Evolutionary conservation across 1,140 invertebrate species (phyloP).

Genomic region (Venturia canescens): DNA sequence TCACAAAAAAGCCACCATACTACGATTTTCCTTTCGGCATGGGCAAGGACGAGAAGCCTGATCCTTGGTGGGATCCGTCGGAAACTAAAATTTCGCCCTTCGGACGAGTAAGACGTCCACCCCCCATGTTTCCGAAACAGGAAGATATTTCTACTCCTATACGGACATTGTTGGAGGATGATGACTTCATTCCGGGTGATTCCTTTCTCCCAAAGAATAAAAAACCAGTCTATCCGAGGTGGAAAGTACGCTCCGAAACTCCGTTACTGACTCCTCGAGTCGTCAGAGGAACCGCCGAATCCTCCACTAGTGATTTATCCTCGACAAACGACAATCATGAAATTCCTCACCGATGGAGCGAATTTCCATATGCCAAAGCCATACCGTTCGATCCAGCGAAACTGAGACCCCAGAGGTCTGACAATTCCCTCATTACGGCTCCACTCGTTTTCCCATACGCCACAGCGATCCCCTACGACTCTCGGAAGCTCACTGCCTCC

Average conservation of each 20-base stretch:
- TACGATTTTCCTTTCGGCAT: too few relatives aligned
- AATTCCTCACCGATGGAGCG: slow-evolving; percentile 38
- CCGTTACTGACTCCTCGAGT: not conserved
- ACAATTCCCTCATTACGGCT: not conserved
- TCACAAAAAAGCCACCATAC: too few relatives aligned
- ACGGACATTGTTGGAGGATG: too few relatives aligned
- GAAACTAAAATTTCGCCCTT: too few relatives aligned
- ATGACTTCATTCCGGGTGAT: too few relatives aligned
- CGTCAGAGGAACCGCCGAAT: not conserved
- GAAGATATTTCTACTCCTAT: too few relatives aligned
- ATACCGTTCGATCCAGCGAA: slow-evolving; percentile 36
- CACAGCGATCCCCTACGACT: slow-evolving; percentile 47
- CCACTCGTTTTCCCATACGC: slow-evolving; percentile 38
- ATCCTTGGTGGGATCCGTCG: too few relatives aligned
- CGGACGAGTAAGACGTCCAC: too few relatives aligned
- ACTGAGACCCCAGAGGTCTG: slow-evolving; percentile 2
- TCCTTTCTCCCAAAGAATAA: too few relatives aligned
- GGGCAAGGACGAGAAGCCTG: too few relatives aligned
- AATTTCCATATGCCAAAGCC: slow-evolving; percentile 34
- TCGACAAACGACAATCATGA: slow-evolving; percentile 9
- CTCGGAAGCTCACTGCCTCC: slow-evolving; percentile 32
- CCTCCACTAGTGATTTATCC: not conserved
- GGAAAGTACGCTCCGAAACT: not conserved
- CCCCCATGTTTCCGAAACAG: not conserved
- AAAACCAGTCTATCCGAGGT: too few relatives aligned